These are phyloP conservation scores for Saxicola maurus DNA, from an alignment of 2,797 vertebrate species.

Conservation along the genomic window DNA sequence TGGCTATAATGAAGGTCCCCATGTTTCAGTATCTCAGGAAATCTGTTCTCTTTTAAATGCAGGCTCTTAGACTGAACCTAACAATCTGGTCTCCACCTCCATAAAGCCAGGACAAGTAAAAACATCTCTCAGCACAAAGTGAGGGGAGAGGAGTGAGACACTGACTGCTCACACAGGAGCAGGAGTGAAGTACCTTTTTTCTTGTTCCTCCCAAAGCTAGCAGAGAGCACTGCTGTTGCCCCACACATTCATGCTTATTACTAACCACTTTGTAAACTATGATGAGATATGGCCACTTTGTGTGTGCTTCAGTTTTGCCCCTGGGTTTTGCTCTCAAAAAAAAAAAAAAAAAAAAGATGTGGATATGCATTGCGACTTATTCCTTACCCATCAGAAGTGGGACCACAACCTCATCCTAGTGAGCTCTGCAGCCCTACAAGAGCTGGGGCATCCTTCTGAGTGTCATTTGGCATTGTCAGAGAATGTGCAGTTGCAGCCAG, in stretches of 20 bases:
- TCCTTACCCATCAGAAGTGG: not conserved
- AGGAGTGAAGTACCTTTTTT: not conserved
- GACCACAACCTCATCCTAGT: accelerated
- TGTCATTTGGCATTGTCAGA: not conserved
- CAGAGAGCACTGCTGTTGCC: not conserved
- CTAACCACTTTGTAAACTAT: not conserved
- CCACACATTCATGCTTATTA: not conserved
- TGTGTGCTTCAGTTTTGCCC: accelerated
- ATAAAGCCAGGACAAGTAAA: not conserved
- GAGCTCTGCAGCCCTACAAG: not conserved
- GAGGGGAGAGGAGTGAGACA: not conserved
- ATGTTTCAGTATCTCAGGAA: not conserved
- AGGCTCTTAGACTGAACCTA: not conserved
- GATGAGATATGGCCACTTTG: not conserved
- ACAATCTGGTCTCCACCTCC: not conserved
- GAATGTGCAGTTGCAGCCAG: not conserved
- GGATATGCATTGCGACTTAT: accelerated
- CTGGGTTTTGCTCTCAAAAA: not conserved
- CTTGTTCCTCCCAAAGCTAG: not conserved
- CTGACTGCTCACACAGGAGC: not conserved
- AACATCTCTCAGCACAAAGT: accelerated
- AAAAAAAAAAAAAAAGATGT: accelerated
- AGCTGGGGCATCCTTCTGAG: not conserved
- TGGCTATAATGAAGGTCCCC: not conserved
- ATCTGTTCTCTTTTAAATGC: not conserved